Base-by-base conservation (phyloP, 2,113 vertebrate genomes). In the Tetrax tetrax region DNA sequence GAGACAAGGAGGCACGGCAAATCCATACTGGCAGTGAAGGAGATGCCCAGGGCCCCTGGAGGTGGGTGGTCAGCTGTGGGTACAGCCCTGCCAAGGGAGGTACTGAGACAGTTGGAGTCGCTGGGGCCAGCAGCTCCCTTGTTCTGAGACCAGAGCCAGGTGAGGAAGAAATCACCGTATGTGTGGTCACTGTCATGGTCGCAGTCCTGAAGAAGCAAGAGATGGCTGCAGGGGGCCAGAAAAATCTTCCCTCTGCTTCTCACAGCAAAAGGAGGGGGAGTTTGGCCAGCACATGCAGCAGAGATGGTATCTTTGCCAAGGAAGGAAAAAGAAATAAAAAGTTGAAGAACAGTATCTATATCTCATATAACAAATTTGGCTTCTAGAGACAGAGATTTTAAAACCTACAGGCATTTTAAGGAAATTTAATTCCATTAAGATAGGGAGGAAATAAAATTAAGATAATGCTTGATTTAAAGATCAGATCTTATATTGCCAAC, bases 141-240 rank as follows among this genome's bases (percentile, higher is more conserved):
- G 7, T 27, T 77, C 19, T 57, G 27, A 76, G 8, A 86, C 8
- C 21, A 81, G 43, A 54, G 29, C 13, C 18, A 35, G 14, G 18
- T 8, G 22, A 82, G 33, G 12, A 20, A 35, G 19, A 75, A 60
- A 56, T 16, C 19, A 29, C 6, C 12, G 3, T 20, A 29, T 0
- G 0, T 54, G 8, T 48, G 50, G 16, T 75, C 20, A 64, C 9
- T 21, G 7, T 80, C 27, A 19, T 25, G 0, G 1, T 21, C 0
- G 2, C 22, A 35, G 33, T 20, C 11, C 27, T 75, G 31, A 54
- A 92, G 60, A 86, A 59, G n/a, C 7, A 53, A 83, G 29, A 79
- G 7, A 37, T 33, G 10, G 18, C 1, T 6, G 13, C 0, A 4
- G 8, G 35, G 87, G 3, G 8, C 14, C 31, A 43, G 47, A 66